These are phyloP conservation scores for Barbus barbus DNA, from an alignment of 2,113 vertebrate genomes.

Conservation along the genomic window DNA sequence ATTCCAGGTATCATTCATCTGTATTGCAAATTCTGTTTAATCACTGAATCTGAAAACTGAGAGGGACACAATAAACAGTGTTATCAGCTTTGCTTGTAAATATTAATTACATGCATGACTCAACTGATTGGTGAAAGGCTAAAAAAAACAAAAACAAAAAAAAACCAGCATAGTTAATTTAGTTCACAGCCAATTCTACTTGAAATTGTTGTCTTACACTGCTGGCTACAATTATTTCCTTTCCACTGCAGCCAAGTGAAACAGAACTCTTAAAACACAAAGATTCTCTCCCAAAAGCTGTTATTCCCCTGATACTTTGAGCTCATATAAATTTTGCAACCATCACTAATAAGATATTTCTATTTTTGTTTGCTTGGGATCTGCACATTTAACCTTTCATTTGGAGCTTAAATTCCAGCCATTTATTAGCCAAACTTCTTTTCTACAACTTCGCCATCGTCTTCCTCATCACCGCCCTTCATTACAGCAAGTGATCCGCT, in stretches of 20 bases:
- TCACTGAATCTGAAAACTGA: not conserved
- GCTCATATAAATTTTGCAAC: not conserved
- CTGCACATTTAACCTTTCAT: slow-evolving; percentile 18
- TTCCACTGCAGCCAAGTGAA: not conserved
- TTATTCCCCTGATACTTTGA: not conserved
- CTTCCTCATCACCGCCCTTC: not conserved
- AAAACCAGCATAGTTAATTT: not conserved
- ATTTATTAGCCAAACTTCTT: slow-evolving; percentile 4
- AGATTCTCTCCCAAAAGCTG: not conserved
- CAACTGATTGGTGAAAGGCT: not conserved
- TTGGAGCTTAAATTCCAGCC: slow-evolving; percentile 6
- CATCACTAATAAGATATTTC: not conserved
- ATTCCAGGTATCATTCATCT: not conserved
- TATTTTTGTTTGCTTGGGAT: not conserved
- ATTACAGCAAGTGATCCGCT: not conserved
- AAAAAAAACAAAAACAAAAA: no score
- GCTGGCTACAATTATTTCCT: slow-evolving; percentile 10
- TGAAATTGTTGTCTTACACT: not conserved
- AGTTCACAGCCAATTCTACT: not conserved
- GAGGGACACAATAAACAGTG: not conserved
- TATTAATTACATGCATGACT: not conserved
- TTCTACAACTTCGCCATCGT: not conserved
- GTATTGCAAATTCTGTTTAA: not conserved
- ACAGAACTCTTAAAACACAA: not conserved
- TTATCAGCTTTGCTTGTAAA: not conserved